These are phyloP conservation scores for Spinus olivaceus DNA, from an alignment of 2,797 vertebrate species.

Conservation along the genomic window DNA sequence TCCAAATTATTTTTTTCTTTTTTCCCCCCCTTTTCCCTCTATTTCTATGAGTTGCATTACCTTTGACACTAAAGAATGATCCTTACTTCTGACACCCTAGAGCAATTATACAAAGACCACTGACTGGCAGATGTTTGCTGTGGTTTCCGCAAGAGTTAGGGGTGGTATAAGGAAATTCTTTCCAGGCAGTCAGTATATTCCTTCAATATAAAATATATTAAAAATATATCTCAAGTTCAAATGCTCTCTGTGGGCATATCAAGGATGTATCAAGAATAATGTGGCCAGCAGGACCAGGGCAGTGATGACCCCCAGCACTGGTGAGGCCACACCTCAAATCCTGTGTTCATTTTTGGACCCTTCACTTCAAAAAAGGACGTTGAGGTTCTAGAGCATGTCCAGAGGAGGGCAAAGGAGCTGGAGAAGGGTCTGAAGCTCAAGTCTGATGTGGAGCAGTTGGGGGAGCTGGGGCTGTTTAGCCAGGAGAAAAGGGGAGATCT, in stretches of 20 bases:
- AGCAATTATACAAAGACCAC: neutral
- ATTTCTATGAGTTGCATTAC: neutral
- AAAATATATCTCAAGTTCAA: neutral
- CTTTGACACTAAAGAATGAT: neutral
- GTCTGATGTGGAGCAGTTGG: neutral
- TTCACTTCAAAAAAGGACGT: neutral
- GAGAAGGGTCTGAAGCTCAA: neutral
- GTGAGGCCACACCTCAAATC: rapidly evolving
- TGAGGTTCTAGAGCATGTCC: neutral
- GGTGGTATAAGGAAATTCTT: neutral
- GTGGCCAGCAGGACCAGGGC: neutral
- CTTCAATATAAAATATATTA: neutral
- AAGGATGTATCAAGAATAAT: neutral
- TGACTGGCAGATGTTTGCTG: neutral
- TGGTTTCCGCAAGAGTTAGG: neutral
- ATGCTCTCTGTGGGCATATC: neutral
- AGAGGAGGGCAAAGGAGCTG: neutral
- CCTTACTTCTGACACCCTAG: neutral
- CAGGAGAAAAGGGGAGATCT: neutral
- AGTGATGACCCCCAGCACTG: neutral
- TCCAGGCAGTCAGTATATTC: neutral
- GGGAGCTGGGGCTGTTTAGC: neutral
- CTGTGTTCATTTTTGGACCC: neutral
- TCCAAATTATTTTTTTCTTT: neutral
- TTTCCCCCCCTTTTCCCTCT: rapidly evolving